These are phyloP conservation scores for Molothrus aeneus DNA, from an alignment of 2,797 vertebrate genomes.

Conservation along the genomic window DNA sequence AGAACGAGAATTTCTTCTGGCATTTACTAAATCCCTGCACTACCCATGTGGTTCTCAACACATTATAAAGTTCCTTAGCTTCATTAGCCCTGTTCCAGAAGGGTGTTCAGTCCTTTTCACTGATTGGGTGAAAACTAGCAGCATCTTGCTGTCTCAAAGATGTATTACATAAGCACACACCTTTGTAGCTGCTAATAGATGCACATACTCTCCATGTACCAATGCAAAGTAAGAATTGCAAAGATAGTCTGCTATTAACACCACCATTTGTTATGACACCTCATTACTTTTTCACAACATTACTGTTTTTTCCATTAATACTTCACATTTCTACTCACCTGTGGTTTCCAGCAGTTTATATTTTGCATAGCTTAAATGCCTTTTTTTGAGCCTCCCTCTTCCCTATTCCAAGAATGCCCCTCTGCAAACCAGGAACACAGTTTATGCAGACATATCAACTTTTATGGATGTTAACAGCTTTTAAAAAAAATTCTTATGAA, in stretches of 20 bases:
- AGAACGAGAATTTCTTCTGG: constrained; percentile 40
- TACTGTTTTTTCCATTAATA: constrained; percentile 44
- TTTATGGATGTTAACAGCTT: background rate
- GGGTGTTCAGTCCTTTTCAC: background rate
- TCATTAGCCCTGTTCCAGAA: background rate
- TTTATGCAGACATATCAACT: background rate
- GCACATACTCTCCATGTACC: background rate
- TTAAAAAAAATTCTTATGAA: background rate
- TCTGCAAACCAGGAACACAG: background rate
- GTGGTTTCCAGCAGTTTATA: constrained; percentile 32
- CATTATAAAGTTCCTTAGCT: background rate
- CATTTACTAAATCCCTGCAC: constrained; percentile 8
- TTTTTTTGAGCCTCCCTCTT: background rate
- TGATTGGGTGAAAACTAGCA: background rate
- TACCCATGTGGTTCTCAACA: constrained; percentile 4
- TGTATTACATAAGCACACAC: background rate
- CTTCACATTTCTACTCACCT: constrained; percentile 26
- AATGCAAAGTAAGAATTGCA: background rate
- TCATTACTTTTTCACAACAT: constrained; percentile 32
- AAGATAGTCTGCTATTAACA: background rate
- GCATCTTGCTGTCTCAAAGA: background rate
- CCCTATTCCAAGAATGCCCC: background rate
- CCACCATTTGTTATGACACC: background rate
- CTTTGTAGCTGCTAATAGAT: background rate
- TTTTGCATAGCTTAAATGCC: constrained; percentile 24